phyloP scores from a whole-genome alignment of 2,888 invertebrate genomes.

The Lithosia quadra region DNA sequence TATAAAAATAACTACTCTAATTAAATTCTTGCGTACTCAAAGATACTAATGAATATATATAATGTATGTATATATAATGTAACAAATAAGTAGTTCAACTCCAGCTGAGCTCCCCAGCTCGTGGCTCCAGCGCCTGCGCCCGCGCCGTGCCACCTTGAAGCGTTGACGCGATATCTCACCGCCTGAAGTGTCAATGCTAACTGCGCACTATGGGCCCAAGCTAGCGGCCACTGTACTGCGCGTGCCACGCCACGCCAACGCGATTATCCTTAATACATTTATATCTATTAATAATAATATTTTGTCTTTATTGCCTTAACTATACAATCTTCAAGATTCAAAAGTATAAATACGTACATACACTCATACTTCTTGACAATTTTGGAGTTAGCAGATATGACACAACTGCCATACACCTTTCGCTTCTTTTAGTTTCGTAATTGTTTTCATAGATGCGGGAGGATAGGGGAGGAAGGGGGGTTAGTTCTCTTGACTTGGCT shows the following conservation, averaged over 20 bases:
- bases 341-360: not conserved
- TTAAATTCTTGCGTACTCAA: not conserved
- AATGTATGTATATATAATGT: too few species aligned
- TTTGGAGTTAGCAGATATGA: too few species aligned
- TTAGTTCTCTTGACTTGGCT: too few species aligned
- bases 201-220: slow-evolving; percentile 30
- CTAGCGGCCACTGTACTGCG: slow-evolving; percentile 45
- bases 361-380: too few species aligned
- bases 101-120: slow-evolving; percentile 5
- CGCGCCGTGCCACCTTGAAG: slow-evolving; percentile 34
- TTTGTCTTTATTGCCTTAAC: too few species aligned
- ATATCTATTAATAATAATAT: not conserved
- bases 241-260: slow-evolving; percentile 19
- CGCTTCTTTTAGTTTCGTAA: too few species aligned
- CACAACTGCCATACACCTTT: too few species aligned
- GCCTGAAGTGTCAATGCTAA: slow-evolving; percentile 68
- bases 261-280: slow-evolving; percentile 21
- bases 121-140: not conserved
- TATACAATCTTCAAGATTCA: not conserved
- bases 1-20: not conserved
- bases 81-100: slow-evolving; percentile 3
- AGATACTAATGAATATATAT: not conserved
- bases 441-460: too few species aligned
- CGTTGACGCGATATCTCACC: slow-evolving; percentile 55
- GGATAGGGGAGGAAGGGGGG: too few species aligned